Evolutionary conservation across 2,797 vertebrate genomes (phyloP).

Genomic region (Limnodromus scolopaceus): DNA sequence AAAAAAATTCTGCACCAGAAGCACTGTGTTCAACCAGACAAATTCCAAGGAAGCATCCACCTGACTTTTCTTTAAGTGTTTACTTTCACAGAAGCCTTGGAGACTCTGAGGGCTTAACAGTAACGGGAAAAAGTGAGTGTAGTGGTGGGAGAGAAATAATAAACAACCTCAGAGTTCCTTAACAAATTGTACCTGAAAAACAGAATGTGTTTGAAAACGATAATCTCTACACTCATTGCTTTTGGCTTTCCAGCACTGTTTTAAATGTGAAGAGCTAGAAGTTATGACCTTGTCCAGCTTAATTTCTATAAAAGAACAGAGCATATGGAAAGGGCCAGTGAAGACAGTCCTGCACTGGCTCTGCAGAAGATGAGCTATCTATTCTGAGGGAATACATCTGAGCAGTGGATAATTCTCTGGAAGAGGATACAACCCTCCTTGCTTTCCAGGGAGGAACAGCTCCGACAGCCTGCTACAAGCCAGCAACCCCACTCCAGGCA

Average conservation of each 20-base stretch:
- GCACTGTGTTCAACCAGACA: not conserved
- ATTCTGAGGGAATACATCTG: not conserved
- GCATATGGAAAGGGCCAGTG: not conserved
- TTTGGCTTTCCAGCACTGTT: not conserved
- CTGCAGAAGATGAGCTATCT: not conserved
- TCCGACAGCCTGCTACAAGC: rapidly evolving
- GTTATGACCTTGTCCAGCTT: not conserved
- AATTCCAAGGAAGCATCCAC: not conserved
- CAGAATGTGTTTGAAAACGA: not conserved
- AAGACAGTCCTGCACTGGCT: not conserved
- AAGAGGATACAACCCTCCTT: not conserved
- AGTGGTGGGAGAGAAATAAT: not conserved
- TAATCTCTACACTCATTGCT: not conserved
- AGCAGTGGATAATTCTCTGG: not conserved
- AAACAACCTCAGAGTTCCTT: not conserved
- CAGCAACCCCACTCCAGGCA: not conserved
- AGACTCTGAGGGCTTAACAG: not conserved
- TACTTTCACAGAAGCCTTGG: not conserved
- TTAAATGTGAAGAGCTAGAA: not conserved
- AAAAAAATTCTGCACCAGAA: not conserved
- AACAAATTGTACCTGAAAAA: not conserved
- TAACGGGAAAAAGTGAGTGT: not conserved
- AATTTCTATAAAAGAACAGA: not conserved
- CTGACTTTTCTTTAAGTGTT: not conserved
- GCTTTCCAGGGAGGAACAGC: not conserved